Percentiles rank a stretch among this genome's conserved stretches.
Conservation (phyloP, 1,140 invertebrate genomes). For the Chrysomallon squamiferum region DNA sequence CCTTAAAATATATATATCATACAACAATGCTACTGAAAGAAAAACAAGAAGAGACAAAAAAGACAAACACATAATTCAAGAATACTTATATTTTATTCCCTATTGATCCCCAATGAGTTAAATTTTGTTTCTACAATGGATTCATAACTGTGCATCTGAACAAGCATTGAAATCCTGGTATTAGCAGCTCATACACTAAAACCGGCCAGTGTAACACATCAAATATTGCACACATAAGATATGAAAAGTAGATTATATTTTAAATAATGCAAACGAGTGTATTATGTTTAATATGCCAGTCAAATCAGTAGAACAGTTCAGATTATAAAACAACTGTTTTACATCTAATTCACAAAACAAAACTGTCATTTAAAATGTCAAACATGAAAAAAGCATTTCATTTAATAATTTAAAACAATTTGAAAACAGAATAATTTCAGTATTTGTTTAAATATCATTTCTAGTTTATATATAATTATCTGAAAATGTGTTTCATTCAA, state of each 20-base stretch:
- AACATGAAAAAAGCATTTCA: too few species aligned
- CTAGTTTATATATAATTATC: too few species aligned
- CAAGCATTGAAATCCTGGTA: not conserved
- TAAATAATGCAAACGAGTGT: not conserved
- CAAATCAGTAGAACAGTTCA: not conserved
- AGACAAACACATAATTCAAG: not conserved
- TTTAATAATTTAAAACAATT: too few species aligned
- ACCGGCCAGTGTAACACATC: not conserved
- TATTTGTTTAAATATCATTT: too few species aligned
- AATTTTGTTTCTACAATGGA: conserved; percentile 5
- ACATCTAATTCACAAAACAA: too few species aligned
- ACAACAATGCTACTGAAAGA: too few species aligned
- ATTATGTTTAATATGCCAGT: not conserved
- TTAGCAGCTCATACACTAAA: not conserved
- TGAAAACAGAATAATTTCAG: too few species aligned
- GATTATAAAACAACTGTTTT: not conserved
- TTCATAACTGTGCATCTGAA: not conserved
- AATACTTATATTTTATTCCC: conserved; percentile 8
- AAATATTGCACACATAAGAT: conserved; percentile 6
- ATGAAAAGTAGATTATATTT: not conserved
- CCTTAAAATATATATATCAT: too few species aligned
- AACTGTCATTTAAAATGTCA: too few species aligned
- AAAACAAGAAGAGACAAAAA: too few species aligned
- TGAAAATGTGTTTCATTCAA: too few species aligned
- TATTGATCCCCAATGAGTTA: conserved; percentile 8